These are phyloP conservation scores for Spheniscus mendiculus DNA, from an alignment of 2,113 vertebrate genomes.

Conservation along the genomic window DNA sequence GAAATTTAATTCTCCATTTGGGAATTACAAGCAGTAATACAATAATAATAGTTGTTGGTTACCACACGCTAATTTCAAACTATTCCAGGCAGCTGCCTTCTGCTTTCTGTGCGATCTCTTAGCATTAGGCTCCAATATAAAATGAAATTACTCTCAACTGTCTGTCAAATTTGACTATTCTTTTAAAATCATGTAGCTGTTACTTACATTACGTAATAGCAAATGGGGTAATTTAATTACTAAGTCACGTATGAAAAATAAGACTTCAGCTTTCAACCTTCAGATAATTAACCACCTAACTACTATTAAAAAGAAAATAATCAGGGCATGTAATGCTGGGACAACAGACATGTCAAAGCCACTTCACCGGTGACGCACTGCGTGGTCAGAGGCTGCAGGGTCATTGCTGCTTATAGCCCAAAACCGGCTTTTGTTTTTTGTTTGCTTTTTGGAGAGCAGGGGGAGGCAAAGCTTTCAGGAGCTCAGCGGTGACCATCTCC, in stretches of 20 bases:
- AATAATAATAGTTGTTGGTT: slow-evolving; percentile 55
- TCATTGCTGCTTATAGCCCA: neutral
- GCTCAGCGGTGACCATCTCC: neutral
- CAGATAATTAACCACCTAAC: neutral
- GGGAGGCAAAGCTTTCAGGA: neutral
- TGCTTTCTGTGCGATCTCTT: slow-evolving; percentile 23
- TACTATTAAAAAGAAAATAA: neutral
- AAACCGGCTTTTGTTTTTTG: neutral
- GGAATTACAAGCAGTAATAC: slow-evolving; percentile 41
- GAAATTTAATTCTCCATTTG: slow-evolving; percentile 38
- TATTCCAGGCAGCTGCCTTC: slow-evolving; percentile 50
- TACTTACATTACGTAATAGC: slow-evolving; percentile 5
- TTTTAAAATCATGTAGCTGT: slow-evolving; percentile 23
- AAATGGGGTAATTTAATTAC: neutral
- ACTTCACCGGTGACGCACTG: fast-evolving
- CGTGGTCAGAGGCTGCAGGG: neutral
- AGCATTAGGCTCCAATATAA: slow-evolving; percentile 6
- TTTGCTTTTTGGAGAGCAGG: neutral
- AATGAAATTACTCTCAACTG: slow-evolving; percentile 25
- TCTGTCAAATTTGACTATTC: slow-evolving; percentile 34
- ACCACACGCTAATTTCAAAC: slow-evolving; percentile 17
- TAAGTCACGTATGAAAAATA: neutral
- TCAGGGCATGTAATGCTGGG: neutral
- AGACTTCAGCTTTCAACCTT: neutral
- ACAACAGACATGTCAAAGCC: neutral